Evolutionary conservation across 2,113 vertebrate species (phyloP), one percentile per base, ranked within the genome.

Genomic region (Xyrauchen texanus): DNA sequence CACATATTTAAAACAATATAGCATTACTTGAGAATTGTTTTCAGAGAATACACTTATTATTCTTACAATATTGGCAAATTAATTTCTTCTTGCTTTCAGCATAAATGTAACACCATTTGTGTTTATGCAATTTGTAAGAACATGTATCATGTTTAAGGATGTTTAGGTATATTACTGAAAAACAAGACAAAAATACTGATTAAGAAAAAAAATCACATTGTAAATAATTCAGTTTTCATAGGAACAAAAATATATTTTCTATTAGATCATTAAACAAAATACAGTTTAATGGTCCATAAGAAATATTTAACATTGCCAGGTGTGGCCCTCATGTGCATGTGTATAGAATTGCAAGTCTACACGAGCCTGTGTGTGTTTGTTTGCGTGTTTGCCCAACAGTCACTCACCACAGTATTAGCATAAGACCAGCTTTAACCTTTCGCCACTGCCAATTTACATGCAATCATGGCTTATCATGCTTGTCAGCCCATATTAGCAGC

Each of bases 351-450:
- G 13, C 15, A 7, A 15, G 55, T 12, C 52, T 55, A 55, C 71
- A 11, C 71, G 12, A 55, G 51, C 66, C 58, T 78, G 81, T 85
- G 68, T 81, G 84, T 83, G 68, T 78, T 83, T 79, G 69, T 87
- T 86, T 83, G 84, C 87, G 81, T 83, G 72, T 76, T 78, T 78
- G 81, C 84, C 86, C 87, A 85, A 88, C 88, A 90, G 87, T 86
- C 89, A 89, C 87, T 88, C 84, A 79, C 79, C 85, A 86, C 72
- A 86, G 88, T 88, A 91, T 92, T 91, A 91, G 86, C 88, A 91
- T 93, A 92, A 92, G 63, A 90, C 87, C 84, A 68, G 88, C 88
- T 92, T 93, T 91, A 90, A 88, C 87, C 87, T 86, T 89, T 85
- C 21, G 87, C 87, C 66, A 81, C 88, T 91, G 91, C 88, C 89